Evolutionary conservation across 1,140 invertebrate species (phyloP), one percentile per base, ranked within the genome.

Genomic region (Macrobrachium rosenbergii): DNA sequence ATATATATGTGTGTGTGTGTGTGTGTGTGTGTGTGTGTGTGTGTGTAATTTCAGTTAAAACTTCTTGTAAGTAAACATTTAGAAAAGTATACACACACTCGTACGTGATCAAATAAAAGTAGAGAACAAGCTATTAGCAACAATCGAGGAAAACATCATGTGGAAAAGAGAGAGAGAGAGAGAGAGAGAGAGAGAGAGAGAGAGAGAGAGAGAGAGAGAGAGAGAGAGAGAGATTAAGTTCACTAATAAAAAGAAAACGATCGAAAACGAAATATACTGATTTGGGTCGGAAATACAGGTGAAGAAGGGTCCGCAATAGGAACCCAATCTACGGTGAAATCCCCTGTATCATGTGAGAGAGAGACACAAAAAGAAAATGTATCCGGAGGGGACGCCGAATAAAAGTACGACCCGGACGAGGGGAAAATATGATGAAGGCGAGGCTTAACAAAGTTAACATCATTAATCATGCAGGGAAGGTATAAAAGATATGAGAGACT

Each of bases 161-260:
- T 0, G n/a, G 8, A 16, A 72, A 14, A 12, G 67, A 37, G 23
- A 23, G 45, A 72, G 63, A 82, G 63, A 82, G 63, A 72, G 37
- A 67, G 45, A 72, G 58, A 72, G 58, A 72, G 45, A 72, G 63
- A 69, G 63, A 21, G 45, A 67, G 45, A 69, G 28, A 69, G 58
- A 82, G 63, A 69, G 80, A 82, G 37, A 28, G 58, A n/a, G 58
- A 82, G 67, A 45, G 63, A 69, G 67, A 45, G n/a, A 58, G 67
- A 45, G 67, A 12, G 37, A 58, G 23, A 52, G 52, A 7, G 2
- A 19, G 0, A 0, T 23, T 8, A 67, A 0, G 23, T 23, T 21
- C 16, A 3, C 64, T 8, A 2, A 67, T 23, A 52, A 37, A 37
- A 37, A 37, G 28, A 37, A 37, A 37, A 37, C 3, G 1, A 37